A percentile compares a stretch with the other conserved stretches of the same genome.
Evolutionary conservation across 1,140 invertebrate genomes (phyloP).

Genomic region (Pogonognathellus flavescens): DNA sequence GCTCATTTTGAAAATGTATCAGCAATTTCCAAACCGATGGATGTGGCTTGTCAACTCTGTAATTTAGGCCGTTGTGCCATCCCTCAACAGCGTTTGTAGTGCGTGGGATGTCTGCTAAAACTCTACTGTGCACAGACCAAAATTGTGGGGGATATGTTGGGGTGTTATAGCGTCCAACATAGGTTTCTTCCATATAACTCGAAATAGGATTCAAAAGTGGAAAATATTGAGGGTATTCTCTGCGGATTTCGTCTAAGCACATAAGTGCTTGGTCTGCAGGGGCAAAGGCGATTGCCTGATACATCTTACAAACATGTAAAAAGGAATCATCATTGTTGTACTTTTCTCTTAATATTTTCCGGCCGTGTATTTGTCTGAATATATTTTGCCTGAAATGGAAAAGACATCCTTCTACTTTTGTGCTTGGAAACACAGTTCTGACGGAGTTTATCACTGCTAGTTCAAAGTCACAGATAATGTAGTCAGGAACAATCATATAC

Average conservation of each 20-base stretch:
- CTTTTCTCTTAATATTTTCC: background rate
- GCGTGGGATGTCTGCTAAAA: background rate
- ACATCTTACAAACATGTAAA: background rate
- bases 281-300: background rate
- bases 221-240: background rate
- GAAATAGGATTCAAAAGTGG: background rate
- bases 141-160: background rate
- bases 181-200: background rate
- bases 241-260: background rate
- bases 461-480: conserved; percentile 11
- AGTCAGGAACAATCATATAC: background rate
- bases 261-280: background rate
- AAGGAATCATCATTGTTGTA: background rate
- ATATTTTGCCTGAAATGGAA: conserved; percentile 9
- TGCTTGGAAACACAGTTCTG: background rate
- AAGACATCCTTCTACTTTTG: background rate
- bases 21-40: background rate
- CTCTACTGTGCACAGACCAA: background rate
- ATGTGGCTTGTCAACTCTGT: background rate
- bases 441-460: background rate
- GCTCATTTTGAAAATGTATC: background rate
- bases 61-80: conserved; percentile 1
- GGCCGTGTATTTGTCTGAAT: background rate
- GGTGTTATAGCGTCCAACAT: background rate
- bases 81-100: conserved; percentile 1